Percentiles rank a stretch among this genome's conserved stretches.
These are phyloP conservation scores for Sparus aurata DNA, from an alignment of 2,797 vertebrate species.

Conservation along the genomic window DNA sequence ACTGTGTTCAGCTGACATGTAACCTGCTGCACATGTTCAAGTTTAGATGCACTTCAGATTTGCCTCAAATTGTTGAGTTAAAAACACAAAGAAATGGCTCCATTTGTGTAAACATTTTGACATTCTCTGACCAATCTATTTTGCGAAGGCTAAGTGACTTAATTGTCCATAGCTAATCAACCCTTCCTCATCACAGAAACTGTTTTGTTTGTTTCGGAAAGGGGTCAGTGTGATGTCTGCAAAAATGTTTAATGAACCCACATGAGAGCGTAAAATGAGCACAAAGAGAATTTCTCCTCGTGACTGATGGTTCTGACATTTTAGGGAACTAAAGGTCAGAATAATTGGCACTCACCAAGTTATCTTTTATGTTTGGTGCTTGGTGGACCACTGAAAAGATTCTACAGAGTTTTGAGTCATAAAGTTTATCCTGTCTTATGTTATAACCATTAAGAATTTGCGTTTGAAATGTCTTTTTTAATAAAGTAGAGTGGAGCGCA, in stretches of 20 bases:
- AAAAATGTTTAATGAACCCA: background rate
- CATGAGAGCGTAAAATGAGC: background rate
- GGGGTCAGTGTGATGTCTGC: background rate
- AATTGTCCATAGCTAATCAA: slow-evolving; percentile 16
- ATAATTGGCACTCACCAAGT: background rate
- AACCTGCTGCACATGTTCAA: background rate
- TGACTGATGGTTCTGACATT: background rate
- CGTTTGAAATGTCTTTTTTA: background rate
- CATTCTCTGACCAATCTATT: background rate
- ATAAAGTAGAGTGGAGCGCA: background rate
- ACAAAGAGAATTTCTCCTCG: background rate
- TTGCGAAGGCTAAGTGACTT: background rate
- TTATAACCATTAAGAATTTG: background rate
- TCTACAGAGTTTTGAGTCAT: background rate
- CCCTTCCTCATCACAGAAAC: background rate
- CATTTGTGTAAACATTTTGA: slow-evolving; percentile 5
- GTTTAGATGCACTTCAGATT: background rate
- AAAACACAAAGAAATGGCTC: background rate
- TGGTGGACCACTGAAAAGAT: background rate
- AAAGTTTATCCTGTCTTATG: background rate
- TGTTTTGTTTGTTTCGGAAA: background rate
- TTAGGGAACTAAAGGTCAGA: background rate
- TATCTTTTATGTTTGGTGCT: background rate
- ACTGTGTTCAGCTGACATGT: background rate
- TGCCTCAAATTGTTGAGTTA: too few relatives aligned